A percentile compares a stretch with the other conserved stretches of the same genome.
These are phyloP conservation scores for Hydrochoerus hydrochaeris DNA, from an alignment of 2,113 vertebrate species.

Conservation along the genomic window DNA sequence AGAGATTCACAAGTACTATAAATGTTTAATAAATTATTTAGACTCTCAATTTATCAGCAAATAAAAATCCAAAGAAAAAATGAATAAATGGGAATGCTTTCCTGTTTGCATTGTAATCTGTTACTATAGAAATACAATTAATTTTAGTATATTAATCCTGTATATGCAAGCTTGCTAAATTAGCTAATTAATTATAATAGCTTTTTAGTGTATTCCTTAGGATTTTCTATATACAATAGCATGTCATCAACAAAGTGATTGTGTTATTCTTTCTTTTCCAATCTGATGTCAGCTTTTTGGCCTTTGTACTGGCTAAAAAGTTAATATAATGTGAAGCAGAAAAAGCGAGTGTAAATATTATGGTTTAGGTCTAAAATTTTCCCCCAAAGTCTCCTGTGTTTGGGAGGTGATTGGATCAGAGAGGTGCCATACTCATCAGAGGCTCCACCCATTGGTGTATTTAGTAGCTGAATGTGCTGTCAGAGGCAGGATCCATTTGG, in stretches of 20 bases:
- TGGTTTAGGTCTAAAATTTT: not conserved
- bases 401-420: not conserved
- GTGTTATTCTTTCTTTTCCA: not conserved
- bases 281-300: too few relatives aligned
- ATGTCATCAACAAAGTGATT: not conserved
- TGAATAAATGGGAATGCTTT: not conserved
- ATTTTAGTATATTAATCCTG: not conserved
- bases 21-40: conserved; percentile 3
- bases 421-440: too few relatives aligned
- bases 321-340: not conserved
- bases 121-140: not conserved
- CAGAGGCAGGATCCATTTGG: too few relatives aligned
- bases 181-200: not conserved
- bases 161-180: not conserved
- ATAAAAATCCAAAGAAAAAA: not conserved
- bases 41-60: not conserved
- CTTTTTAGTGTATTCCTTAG: not conserved
- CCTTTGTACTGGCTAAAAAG: not conserved
- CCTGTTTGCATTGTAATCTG: not conserved
- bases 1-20: not conserved
- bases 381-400: not conserved
- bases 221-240: not conserved
- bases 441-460: too few relatives aligned
- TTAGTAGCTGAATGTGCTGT: too few relatives aligned
- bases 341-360: not conserved